phyloP scores from a whole-genome alignment of 2,888 invertebrate species.

The Subacronicta megacephala region DNA sequence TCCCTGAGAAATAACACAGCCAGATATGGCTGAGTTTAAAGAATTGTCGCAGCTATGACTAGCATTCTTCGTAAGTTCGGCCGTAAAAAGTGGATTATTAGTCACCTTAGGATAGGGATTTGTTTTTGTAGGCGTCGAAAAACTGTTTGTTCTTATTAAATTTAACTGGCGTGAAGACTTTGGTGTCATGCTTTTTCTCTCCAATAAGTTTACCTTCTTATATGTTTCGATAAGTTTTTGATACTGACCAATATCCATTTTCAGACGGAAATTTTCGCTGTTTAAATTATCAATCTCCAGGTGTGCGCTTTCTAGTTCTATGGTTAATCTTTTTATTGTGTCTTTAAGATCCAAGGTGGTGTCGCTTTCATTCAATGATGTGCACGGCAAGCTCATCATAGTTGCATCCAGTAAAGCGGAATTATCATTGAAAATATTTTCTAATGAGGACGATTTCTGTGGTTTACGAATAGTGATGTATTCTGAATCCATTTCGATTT shows the following conservation, averaged over 20 bases:
- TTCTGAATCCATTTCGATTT: conserved; percentile 4
- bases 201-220: conserved; percentile 5
- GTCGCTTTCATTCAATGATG: background rate
- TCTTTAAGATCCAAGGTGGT: background rate
- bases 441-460: conserved; percentile 1
- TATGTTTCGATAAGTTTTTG: conserved; percentile 1
- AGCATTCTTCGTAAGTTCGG: too few relatives aligned
- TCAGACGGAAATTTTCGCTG: conserved; percentile 1
- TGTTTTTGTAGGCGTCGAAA: conserved; percentile 6
- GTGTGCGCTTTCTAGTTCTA: background rate
- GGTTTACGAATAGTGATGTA: conserved; percentile 3
- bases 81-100: too few relatives aligned
- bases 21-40: background rate
- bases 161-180: conserved; percentile 3
- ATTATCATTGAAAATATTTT: background rate
- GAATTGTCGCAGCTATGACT: too few relatives aligned
- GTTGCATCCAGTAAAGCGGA: background rate
- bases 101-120: too few relatives aligned
- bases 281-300: background rate
- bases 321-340: background rate
- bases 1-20: too few relatives aligned
- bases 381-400: background rate
- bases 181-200: conserved; percentile 1
- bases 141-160: conserved; percentile 1
- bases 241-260: conserved; percentile 3